Percentiles rank a stretch among this genome's conserved stretches.
phyloP scores from a whole-genome alignment of 2,888 invertebrate species.

The Chrysodeixis includens region DNA sequence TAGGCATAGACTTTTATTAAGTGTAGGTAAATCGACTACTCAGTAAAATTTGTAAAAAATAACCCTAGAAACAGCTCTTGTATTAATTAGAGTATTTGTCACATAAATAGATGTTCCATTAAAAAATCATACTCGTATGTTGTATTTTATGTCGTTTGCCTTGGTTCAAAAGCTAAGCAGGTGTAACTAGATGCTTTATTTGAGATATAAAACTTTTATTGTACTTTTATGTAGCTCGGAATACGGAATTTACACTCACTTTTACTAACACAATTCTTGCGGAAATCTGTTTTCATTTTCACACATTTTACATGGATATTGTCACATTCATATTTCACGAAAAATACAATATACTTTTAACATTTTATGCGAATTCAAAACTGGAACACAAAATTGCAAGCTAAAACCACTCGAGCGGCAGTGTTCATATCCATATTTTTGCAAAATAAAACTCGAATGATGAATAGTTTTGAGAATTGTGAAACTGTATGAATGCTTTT shows the following conservation, averaged over 20 bases:
- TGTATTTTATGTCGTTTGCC: too few relatives aligned
- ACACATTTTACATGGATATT: background rate
- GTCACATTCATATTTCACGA: background rate
- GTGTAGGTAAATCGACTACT: too few relatives aligned
- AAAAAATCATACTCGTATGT: too few relatives aligned
- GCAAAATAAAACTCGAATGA: conserved; percentile 31
- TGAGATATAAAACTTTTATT: too few relatives aligned
- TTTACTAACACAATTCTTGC: background rate
- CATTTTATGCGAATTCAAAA: conserved; percentile 12
- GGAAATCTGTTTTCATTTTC: background rate
- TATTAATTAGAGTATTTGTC: too few relatives aligned
- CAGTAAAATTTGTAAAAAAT: too few relatives aligned
- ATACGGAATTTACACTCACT: background rate
- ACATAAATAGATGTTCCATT: too few relatives aligned
- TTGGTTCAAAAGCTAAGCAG: too few relatives aligned
- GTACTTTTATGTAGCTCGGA: too few relatives aligned
- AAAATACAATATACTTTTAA: conserved; percentile 3
- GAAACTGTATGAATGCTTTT: conserved; percentile 24
- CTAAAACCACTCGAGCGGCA: background rate
- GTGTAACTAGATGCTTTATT: too few relatives aligned
- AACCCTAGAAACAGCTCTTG: too few relatives aligned
- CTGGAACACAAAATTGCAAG: conserved; percentile 17
- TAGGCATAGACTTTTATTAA: too few relatives aligned
- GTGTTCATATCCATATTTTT: conserved; percentile 25
- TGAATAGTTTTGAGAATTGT: conserved; percentile 31